Conservation (phyloP, 1,140 invertebrate genomes). For the Drosophila yakuba region DNA sequence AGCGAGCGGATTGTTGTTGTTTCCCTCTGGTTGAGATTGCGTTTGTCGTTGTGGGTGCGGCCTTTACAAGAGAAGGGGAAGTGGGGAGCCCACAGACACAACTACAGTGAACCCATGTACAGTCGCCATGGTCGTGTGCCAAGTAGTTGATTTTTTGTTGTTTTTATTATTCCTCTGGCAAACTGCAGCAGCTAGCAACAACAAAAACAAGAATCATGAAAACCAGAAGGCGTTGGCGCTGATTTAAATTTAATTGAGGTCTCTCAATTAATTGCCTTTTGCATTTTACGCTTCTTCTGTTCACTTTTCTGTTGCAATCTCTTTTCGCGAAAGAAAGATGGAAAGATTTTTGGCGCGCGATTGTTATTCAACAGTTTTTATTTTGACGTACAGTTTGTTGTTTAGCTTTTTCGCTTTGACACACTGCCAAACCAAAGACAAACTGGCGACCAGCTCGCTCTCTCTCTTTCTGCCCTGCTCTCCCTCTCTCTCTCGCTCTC, state of each 20-base stretch:
- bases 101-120: slow-evolving; percentile 49
- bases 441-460: slow-evolving; percentile 42
- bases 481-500: not conserved
- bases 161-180: slow-evolving; percentile 18
- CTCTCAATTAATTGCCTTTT: slow-evolving; percentile 71
- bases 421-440: slow-evolving; percentile 59
- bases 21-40: slow-evolving; percentile 34
- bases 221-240: slow-evolving; percentile 64
- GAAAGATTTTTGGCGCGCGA: slow-evolving; percentile 63
- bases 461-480: slow-evolving; percentile 1
- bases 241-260: slow-evolving; percentile 76
- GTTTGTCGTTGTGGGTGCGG: slow-evolving; percentile 68
- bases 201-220: slow-evolving; percentile 26
- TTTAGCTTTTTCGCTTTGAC: slow-evolving; percentile 48
- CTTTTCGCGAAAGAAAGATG: slow-evolving; percentile 1
- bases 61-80: slow-evolving; percentile 28
- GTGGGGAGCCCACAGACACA: slow-evolving; percentile 27
- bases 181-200: slow-evolving; percentile 32
- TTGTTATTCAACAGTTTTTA: slow-evolving; percentile 67
- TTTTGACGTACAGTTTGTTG: slow-evolving; percentile 44
- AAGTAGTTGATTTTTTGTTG: slow-evolving; percentile 50
- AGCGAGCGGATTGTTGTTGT: slow-evolving; percentile 52
- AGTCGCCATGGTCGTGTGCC: slow-evolving; percentile 68
- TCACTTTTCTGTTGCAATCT: slow-evolving; percentile 31
- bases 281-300: slow-evolving; percentile 14